phyloP scores from a whole-genome alignment of 2,113 vertebrate genomes.

The Syngnathoides biaculeatus region DNA sequence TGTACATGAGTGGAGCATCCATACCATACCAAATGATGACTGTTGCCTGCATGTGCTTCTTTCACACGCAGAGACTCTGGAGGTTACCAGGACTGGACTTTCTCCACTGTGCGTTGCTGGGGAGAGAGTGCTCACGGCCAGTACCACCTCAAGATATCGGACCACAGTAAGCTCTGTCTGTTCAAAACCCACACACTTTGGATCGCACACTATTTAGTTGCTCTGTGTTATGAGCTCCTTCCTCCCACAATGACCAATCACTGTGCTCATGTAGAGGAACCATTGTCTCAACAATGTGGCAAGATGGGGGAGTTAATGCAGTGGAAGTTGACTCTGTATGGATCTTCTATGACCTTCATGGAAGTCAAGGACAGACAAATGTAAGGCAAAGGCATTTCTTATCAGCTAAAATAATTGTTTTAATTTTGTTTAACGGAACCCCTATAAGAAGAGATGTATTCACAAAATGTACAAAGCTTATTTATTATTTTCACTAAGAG shows the following conservation, averaged over 20 bases:
- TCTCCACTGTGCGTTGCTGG: conserved; percentile 96
- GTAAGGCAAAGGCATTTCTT: conserved; percentile 52
- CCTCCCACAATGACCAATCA: not conserved
- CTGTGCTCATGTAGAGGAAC: conserved; percentile 32
- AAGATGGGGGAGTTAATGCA: conserved; percentile 71
- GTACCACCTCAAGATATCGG: conserved; percentile 81
- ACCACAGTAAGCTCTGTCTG: conserved; percentile 73
- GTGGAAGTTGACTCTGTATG: conserved; percentile 90
- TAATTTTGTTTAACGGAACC: not conserved
- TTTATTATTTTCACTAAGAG: not conserved
- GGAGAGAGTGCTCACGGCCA: conserved; percentile 83
- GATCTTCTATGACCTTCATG: conserved; percentile 80
- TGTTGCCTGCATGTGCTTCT: not conserved
- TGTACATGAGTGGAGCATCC: not conserved
- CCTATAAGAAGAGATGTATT: not conserved
- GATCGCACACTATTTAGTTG: not conserved
- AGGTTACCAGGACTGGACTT: conserved; percentile 92
- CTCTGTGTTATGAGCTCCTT: not conserved
- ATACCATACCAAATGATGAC: not conserved
- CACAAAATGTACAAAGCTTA: not conserved
- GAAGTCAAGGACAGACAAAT: conserved; percentile 82
- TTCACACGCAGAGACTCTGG: conserved; percentile 2
- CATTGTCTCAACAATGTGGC: conserved; percentile 15
- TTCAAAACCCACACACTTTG: not conserved
- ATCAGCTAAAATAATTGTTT: not conserved